Percentiles rank a stretch among this genome's conserved stretches.
phyloP scores from a whole-genome alignment of 2,888 invertebrate species.

The Dicycla oo region DNA sequence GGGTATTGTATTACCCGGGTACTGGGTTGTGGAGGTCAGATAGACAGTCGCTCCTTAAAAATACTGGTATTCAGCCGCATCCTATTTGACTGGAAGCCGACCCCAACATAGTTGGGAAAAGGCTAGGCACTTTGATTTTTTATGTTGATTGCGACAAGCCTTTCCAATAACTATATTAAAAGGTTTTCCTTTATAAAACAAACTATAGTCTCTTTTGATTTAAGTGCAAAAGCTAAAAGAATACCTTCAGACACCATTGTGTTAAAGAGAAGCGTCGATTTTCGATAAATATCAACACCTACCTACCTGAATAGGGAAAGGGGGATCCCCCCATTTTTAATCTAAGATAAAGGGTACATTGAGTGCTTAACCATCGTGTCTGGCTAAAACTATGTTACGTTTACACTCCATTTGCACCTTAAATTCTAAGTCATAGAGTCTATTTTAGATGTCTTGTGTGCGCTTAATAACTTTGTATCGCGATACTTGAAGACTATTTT shows the following conservation, averaged over 20 bases:
- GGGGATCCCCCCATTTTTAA: conserved; percentile 82
- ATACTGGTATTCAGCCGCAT: too few relatives aligned
- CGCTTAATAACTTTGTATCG: conserved; percentile 62
- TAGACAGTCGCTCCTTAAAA: too few relatives aligned
- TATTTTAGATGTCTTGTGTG: conserved; percentile 16
- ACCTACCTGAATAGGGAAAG: conserved; percentile 61
- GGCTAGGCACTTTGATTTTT: neutral
- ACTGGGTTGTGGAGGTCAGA: too few relatives aligned
- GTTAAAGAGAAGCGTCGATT: conserved; percentile 60
- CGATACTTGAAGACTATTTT: conserved; percentile 67
- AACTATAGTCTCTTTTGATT: conserved; percentile 40
- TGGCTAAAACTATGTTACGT: conserved; percentile 67
- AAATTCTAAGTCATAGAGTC: conserved; percentile 4
- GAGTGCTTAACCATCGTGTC: conserved; percentile 86
- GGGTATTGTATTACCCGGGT: too few relatives aligned
- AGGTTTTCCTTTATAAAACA: conserved; percentile 11
- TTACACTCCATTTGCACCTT: conserved; percentile 46
- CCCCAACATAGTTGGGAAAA: too few relatives aligned
- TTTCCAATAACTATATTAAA: conserved; percentile 12
- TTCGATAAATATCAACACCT: conserved; percentile 69
- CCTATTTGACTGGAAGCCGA: too few relatives aligned
- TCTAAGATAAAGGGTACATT: conserved; percentile 89
- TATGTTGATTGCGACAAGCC: neutral
- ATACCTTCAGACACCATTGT: conserved; percentile 51
- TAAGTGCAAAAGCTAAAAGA: conserved; percentile 60